Evolutionary conservation across 2,113 vertebrate species (phyloP).

Genomic region (Callionymus lyra): DNA sequence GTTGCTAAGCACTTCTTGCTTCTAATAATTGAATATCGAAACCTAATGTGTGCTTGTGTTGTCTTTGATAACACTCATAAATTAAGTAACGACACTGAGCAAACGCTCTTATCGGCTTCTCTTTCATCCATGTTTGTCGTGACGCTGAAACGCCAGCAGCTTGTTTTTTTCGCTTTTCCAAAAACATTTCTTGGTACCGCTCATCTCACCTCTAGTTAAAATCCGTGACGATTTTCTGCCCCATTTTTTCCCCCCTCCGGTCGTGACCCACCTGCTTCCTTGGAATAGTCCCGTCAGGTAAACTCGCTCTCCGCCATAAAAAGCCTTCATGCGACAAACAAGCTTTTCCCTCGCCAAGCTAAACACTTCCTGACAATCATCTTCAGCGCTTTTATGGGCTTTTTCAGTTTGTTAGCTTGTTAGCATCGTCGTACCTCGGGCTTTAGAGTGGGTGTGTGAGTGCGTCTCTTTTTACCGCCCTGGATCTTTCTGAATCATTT

Average conservation of each 20-base stretch:
- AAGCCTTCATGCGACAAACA: conserved; percentile 19
- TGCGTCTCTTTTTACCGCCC: conserved; percentile 43
- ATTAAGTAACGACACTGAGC: too few species aligned
- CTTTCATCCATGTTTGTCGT: conserved; percentile 1
- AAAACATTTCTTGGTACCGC: conserved; percentile 6
- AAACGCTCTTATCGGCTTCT: too few species aligned
- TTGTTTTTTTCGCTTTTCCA: conserved; percentile 12
- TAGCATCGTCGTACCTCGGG: conserved; percentile 22
- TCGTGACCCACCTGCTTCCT: conserved; percentile 4
- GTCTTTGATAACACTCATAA: too few species aligned
- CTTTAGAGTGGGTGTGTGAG: conserved; percentile 13
- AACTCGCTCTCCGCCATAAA: conserved; percentile 23
- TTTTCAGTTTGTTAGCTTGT: conserved; percentile 39
- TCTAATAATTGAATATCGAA: too few species aligned
- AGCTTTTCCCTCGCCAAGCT: conserved; percentile 6
- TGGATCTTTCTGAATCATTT: conserved; percentile 73
- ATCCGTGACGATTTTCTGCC: conserved; percentile 31
- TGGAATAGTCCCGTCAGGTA: conserved; percentile 8
- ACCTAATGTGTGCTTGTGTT: too few species aligned
- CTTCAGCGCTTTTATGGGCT: conserved; percentile 47
- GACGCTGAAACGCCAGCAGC: not conserved
- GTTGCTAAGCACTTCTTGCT: too few species aligned
- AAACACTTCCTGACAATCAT: conserved; percentile 18
- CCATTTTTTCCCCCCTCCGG: conserved; percentile 31
- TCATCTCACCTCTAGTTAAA: conserved; percentile 14